Percentiles rank a stretch among this genome's conserved stretches.
These are phyloP conservation scores for Colletes latitarsis DNA, from an alignment of 1,140 invertebrate species.

Conservation along the genomic window DNA sequence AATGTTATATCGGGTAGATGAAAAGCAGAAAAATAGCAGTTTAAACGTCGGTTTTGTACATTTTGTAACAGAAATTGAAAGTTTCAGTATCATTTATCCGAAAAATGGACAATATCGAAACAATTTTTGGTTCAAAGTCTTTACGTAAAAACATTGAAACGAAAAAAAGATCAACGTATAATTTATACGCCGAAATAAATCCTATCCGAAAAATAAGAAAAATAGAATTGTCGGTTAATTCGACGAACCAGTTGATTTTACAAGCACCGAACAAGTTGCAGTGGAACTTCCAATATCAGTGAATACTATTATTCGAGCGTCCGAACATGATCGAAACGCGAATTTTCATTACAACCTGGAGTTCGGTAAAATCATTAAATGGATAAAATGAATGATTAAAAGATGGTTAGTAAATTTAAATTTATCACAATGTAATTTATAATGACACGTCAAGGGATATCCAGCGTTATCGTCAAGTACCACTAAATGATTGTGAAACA, in stretches of 20 bases:
- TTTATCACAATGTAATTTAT: conserved; percentile 11
- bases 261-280: conserved; percentile 20
- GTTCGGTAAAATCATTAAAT: neutral
- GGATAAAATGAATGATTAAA: neutral
- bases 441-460: conserved; percentile 48
- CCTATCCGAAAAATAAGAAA: neutral
- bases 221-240: conserved; percentile 29
- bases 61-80: too few relatives aligned
- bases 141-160: too few relatives aligned
- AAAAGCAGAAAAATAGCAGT: too few relatives aligned
- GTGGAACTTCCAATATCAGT: neutral
- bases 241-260: neutral
- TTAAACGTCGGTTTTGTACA: too few relatives aligned
- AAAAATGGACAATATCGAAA: too few relatives aligned
- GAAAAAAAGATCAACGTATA: neutral
- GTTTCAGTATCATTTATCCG: too few relatives aligned
- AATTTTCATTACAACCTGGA: neutral
- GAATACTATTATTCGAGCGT: neutral
- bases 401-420: neutral
- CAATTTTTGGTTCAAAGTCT: too few relatives aligned
- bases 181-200: neutral
- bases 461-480: conserved; percentile 11
- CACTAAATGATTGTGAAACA: conserved; percentile 7
- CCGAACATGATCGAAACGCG: neutral
- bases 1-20: too few relatives aligned